Conservation (phyloP, 2,113 vertebrate genomes). For the Noturus placidus region DNA sequence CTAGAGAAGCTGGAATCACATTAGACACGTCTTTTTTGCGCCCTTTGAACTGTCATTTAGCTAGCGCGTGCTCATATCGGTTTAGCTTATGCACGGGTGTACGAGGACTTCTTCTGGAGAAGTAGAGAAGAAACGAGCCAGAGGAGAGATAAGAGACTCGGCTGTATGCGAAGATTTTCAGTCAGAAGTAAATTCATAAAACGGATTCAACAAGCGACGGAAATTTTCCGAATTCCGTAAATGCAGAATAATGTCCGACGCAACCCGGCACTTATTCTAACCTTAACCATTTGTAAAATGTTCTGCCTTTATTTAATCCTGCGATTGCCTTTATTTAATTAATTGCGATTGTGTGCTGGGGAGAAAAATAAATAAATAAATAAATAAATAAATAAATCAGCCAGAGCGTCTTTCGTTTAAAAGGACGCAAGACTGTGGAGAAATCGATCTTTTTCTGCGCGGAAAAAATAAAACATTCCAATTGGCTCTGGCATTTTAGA, state of each 20-base stretch:
- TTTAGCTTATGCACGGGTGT: background rate
- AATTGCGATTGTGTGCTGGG: no score
- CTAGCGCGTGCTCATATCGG: background rate
- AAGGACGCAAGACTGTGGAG: no score
- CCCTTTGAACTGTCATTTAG: background rate
- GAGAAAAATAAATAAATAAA: background rate
- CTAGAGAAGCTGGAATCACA: background rate
- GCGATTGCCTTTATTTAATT: no score
- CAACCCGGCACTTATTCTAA: background rate
- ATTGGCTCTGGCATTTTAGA: conserved; percentile 25
- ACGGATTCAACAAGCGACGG: background rate
- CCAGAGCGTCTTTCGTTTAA: no score
- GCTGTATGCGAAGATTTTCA: background rate
- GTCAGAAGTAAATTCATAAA: no score
- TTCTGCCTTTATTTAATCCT: no score
- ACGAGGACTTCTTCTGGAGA: background rate
- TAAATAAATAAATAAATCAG: background rate
- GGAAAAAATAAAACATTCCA: background rate
- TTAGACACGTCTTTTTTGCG: background rate
- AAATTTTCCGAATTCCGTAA: background rate
- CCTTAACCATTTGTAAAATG: background rate
- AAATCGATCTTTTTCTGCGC: background rate
- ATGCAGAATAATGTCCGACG: background rate
- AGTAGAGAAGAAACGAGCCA: background rate
- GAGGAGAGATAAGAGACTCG: background rate